Base-by-base conservation (phyloP, 2,888 invertebrate species). In the Liopterus haemorrhoidalis region DNA sequence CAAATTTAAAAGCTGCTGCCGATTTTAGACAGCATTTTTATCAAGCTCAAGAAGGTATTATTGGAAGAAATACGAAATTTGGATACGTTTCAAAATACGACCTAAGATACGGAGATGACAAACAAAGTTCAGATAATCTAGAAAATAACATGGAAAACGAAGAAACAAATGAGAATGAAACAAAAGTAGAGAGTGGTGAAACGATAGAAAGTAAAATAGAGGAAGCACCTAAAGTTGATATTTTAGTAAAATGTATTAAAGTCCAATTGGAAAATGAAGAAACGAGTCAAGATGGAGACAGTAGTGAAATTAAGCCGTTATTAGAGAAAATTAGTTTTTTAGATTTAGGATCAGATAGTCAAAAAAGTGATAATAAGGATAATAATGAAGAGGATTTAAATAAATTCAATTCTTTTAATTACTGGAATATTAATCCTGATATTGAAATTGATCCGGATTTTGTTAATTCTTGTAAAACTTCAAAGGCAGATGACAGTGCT, bases 381-480 rank as follows among this genome's bases (percentile, higher is more conserved):
- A 54, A 57, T 46, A 52, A 48, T 50, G 43, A 54, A 48, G 57
- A 60, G 40, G 62, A 69, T 54, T 63, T 67, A 49, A 66, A 67
- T 49, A 64, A 69, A 54, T 76, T 67, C 59, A 75, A 74, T 65
- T 68, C 71, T 35, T 72, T 73, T 60, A 71, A 73, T 57, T 76
- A 72, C 64, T 76, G 75, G 67, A 71, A 74, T 55, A 68, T 74
- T 57, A 67, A 69, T 53, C 74, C 74, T 8, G 71, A 71, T 41
- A 60, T 70, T 56, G 70, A 71, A 9, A 58, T 73, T 49, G 72
- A 74, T 60, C 62, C 65, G 35, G 62, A 63, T 49, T 61, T 72
- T 38, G 60, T 70, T 43, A 56, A 66, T 46, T 62, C 59, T 12
- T 59, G 59, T 16, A 21, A 43, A 20, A 33, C 50, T 15, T 20